A percentile compares a stretch with the other conserved stretches of the same genome.
These are phyloP conservation scores for Protosalanx chinensis DNA, from an alignment of 2,797 vertebrate genomes.

Conservation along the genomic window DNA sequence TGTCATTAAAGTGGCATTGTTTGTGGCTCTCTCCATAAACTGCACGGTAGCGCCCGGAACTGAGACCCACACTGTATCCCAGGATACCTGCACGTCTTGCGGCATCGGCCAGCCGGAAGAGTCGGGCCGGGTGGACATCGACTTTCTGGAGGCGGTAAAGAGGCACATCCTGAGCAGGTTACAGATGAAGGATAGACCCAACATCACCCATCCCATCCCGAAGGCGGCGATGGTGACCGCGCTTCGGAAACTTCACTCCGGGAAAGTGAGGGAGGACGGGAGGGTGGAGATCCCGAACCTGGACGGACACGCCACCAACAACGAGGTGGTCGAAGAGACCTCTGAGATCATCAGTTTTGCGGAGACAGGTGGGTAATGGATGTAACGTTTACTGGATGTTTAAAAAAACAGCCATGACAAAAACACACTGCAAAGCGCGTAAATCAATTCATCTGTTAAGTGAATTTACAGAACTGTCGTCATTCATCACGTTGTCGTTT, in stretches of 20 bases:
- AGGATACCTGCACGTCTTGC: conserved; percentile 81
- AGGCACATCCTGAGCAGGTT: conserved; percentile 84
- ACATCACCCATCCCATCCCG: conserved; percentile 80
- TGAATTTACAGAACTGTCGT: neutral
- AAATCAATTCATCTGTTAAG: neutral
- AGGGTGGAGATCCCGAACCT: conserved; percentile 88
- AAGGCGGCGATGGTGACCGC: conserved; percentile 92
- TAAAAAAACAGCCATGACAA: neutral
- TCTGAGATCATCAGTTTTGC: conserved; percentile 98
- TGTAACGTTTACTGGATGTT: neutral
- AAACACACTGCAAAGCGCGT: neutral
- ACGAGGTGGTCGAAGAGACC: conserved; percentile 81
- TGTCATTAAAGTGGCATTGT: conserved; percentile 59
- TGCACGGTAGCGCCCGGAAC: conserved; percentile 74
- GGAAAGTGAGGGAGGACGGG: conserved; percentile 87
- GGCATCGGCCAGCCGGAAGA: conserved; percentile 58
- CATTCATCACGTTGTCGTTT: neutral
- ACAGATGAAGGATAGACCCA: conserved; percentile 81
- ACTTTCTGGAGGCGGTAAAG: conserved; percentile 86
- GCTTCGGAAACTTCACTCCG: conserved; percentile 86
- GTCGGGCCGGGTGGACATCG: conserved; percentile 74
- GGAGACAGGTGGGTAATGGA: conserved; percentile 83
- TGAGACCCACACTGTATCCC: conserved; percentile 64
- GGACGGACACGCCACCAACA: conserved; percentile 83
- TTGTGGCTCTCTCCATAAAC: conserved; percentile 65